Percentiles rank a stretch among this genome's conserved stretches.
These are phyloP conservation scores for Camptogramma bilineatum DNA, from an alignment of 2,888 invertebrate species.

Conservation along the genomic window DNA sequence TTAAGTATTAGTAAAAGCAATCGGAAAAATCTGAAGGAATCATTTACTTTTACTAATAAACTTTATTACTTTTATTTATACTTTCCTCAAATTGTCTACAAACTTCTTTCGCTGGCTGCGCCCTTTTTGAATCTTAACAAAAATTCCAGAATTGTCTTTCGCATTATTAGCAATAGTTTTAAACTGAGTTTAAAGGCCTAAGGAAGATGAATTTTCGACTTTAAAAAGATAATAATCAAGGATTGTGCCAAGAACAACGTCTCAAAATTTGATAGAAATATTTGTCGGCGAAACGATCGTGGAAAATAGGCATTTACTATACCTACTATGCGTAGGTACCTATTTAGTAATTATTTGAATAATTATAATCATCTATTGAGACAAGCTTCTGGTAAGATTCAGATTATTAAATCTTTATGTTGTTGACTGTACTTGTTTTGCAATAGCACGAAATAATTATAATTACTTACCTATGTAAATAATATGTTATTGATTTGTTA, in stretches of 20 bases:
- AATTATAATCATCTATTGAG: background rate
- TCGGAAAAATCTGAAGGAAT: no score
- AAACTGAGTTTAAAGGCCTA: background rate
- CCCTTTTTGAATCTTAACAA: background rate
- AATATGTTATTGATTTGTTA: constrained; percentile 36
- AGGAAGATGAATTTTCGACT: background rate
- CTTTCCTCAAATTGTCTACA: background rate
- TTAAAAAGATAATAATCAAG: background rate
- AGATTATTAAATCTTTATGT: background rate
- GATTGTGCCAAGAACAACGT: background rate
- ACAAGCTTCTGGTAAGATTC: background rate
- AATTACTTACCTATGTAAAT: constrained; percentile 3
- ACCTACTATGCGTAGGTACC: no score
- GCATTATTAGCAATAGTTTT: background rate
- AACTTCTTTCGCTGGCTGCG: background rate
- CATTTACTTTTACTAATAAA: no score
- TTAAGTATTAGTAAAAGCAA: no score
- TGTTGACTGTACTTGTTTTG: constrained; percentile 47
- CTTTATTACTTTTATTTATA: no score
- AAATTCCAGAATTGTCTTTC: background rate
- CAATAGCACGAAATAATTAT: constrained; percentile 58
- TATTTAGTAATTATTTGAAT: background rate
- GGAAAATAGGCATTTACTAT: no score
- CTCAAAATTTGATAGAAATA: background rate
- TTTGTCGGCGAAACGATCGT: no score